These are phyloP conservation scores for Eupithecia insigniata DNA, from an alignment of 2,888 invertebrate genomes.

Conservation along the genomic window DNA sequence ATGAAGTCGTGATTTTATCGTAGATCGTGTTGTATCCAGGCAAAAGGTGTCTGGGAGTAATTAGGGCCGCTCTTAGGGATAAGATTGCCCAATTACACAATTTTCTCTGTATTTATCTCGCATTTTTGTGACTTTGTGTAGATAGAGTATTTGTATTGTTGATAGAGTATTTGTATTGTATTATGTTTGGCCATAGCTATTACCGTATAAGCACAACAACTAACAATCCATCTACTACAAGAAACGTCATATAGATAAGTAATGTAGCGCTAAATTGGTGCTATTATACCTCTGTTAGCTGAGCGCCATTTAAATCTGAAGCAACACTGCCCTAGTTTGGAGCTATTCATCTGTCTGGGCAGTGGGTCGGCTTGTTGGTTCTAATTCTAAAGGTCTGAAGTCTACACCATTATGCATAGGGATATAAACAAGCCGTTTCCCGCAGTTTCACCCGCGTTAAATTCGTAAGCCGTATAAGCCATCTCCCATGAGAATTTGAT, in stretches of 20 bases:
- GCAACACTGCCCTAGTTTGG: slow-evolving; percentile 3
- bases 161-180: not conserved
- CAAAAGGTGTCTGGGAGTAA: not conserved
- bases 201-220: not conserved
- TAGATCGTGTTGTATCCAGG: not conserved
- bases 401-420: not conserved
- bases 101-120: not conserved
- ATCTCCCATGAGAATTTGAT: too few species aligned
- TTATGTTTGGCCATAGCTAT: not conserved
- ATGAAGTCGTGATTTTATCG: not conserved
- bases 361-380: not conserved
- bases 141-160: not conserved
- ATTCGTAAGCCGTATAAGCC: too few species aligned
- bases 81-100: not conserved
- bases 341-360: slow-evolving; percentile 9
- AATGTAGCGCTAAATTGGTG: not conserved
- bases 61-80: not conserved
- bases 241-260: not conserved
- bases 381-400: slow-evolving; percentile 2
- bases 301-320: slow-evolving; percentile 1
- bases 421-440: not conserved
- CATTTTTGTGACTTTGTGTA: not conserved
- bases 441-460: too few species aligned
- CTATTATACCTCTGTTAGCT: not conserved
- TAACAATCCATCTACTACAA: not conserved